Percentiles rank a stretch among this genome's conserved stretches.
phyloP scores from a whole-genome alignment of 2,113 vertebrate genomes.

The Polypterus bichir region DNA sequence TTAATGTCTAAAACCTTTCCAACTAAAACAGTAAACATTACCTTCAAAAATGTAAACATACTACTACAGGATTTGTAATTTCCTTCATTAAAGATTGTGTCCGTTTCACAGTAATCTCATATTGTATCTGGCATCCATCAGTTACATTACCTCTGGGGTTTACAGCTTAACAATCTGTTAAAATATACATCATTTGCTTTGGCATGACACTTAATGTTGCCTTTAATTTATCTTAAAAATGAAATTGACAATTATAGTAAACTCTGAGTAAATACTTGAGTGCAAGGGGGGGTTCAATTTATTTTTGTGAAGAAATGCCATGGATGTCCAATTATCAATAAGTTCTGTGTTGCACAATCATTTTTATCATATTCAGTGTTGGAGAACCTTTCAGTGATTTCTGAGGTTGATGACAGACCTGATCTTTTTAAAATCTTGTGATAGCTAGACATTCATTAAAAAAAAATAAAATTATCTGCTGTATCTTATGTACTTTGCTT shows the following conservation, averaged over 20 bases:
- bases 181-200: slow-evolving; percentile 93
- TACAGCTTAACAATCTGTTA: slow-evolving; percentile 79
- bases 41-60: no score
- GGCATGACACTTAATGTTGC: slow-evolving; percentile 69
- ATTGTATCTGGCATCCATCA: slow-evolving; percentile 49
- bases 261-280: slow-evolving; percentile 79
- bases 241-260: slow-evolving; percentile 86
- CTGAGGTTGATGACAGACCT: slow-evolving; percentile 41
- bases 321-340: slow-evolving; percentile 37
- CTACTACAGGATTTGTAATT: no score
- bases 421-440: no score
- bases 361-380: slow-evolving; percentile 59
- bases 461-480: slow-evolving; percentile 48
- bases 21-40: no score
- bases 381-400: slow-evolving; percentile 43
- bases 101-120: slow-evolving; percentile 24
- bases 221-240: slow-evolving; percentile 90
- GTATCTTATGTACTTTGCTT: slow-evolving; percentile 40
- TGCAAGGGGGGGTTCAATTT: slow-evolving; percentile 51
- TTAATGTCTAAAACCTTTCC: no score
- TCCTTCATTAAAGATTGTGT: no score
- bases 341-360: slow-evolving; percentile 43
- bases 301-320: slow-evolving; percentile 50
- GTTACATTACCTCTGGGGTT: slow-evolving; percentile 71
- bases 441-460: slow-evolving; percentile 31